Percentiles rank a stretch among this genome's conserved stretches.
Conservation (phyloP, 37 sponge, comb jelly and placozoan genomes). For the Geodia barretti region DNA sequence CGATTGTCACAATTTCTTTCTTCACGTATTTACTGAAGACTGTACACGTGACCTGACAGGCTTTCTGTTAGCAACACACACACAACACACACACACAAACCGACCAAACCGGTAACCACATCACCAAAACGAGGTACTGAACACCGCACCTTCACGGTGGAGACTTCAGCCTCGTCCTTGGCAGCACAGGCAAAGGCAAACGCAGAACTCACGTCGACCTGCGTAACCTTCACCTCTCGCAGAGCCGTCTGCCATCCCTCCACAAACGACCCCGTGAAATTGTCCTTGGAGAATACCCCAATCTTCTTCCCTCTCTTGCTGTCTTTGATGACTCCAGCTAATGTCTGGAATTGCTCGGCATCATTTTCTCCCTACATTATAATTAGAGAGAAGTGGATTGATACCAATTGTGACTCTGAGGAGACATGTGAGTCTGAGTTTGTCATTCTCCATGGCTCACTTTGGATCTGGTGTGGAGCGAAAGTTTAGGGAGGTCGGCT, state of each 20-base stretch:
- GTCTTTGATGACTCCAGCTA: slow-evolving; percentile 51
- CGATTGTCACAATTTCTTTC: slow-evolving; percentile 89
- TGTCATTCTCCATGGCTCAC: slow-evolving; percentile 7
- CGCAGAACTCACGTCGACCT: slow-evolving; percentile 82
- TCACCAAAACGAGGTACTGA: neutral
- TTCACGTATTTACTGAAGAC: slow-evolving; percentile 93
- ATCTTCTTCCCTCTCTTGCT: slow-evolving; percentile 70
- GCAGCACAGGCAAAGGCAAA: slow-evolving; percentile 82
- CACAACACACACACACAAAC: neutral
- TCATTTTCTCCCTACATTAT: slow-evolving; percentile 54
- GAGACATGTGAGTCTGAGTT: neutral
- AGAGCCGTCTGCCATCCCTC: slow-evolving; percentile 66
- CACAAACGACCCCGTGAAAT: slow-evolving; percentile 78
- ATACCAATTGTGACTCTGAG: neutral
- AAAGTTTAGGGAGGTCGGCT: slow-evolving; percentile 57
- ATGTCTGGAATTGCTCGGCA: slow-evolving; percentile 18
- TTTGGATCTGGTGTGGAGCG: slow-evolving; percentile 65
- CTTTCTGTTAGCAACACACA: no score
- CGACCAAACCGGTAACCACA: neutral
- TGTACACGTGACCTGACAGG: slow-evolving; percentile 80
- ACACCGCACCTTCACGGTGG: slow-evolving; percentile 59
- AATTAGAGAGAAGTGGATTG: neutral
- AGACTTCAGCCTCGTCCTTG: slow-evolving; percentile 86
- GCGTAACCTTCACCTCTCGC: slow-evolving; percentile 14
- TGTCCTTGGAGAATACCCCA: slow-evolving; percentile 83